Conservation (phyloP, 2,113 vertebrate genomes). For the Epinephelus fuscoguttatus region DNA sequence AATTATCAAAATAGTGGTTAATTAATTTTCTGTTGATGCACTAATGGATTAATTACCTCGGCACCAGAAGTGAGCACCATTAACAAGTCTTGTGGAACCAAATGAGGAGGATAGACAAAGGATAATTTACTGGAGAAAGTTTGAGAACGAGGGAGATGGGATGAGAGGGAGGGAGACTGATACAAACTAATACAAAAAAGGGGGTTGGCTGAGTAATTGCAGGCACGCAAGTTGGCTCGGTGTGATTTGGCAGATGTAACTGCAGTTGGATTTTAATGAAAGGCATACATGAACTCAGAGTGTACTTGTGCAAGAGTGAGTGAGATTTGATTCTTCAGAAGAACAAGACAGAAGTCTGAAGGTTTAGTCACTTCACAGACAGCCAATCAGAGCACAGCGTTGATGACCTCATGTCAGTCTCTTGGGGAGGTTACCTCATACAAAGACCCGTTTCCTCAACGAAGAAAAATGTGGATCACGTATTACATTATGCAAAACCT, state of each 20-base stretch:
- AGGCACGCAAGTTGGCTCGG: conserved; percentile 35
- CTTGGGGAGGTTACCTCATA: conserved; percentile 71
- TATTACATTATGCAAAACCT: conserved; percentile 53
- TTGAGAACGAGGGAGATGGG: not conserved
- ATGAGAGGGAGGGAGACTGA: conserved; percentile 11
- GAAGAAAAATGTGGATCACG: conserved; percentile 67
- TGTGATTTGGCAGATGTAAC: conserved; percentile 49
- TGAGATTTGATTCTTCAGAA: conserved; percentile 16
- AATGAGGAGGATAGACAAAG: conserved; percentile 10
- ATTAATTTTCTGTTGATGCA: not conserved
- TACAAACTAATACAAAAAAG: conserved; percentile 14
- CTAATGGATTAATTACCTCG: not conserved
- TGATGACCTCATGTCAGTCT: conserved; percentile 69
- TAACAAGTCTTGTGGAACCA: not conserved
- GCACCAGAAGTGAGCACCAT: not conserved
- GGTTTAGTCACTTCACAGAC: conserved; percentile 24
- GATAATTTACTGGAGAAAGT: conserved; percentile 7
- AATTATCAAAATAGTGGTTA: not conserved
- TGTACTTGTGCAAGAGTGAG: conserved; percentile 8
- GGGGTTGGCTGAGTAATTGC: conserved; percentile 39
- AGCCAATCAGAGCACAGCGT: conserved; percentile 50
- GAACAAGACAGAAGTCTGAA: conserved; percentile 42
- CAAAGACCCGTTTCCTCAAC: conserved; percentile 64
- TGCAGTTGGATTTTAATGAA: conserved; percentile 63
- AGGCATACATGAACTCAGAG: conserved; percentile 43